Evolutionary conservation across 2,113 vertebrate species (phyloP), one percentile per base, ranked within the genome.

Genomic region (Pituophis catenifer): DNA sequence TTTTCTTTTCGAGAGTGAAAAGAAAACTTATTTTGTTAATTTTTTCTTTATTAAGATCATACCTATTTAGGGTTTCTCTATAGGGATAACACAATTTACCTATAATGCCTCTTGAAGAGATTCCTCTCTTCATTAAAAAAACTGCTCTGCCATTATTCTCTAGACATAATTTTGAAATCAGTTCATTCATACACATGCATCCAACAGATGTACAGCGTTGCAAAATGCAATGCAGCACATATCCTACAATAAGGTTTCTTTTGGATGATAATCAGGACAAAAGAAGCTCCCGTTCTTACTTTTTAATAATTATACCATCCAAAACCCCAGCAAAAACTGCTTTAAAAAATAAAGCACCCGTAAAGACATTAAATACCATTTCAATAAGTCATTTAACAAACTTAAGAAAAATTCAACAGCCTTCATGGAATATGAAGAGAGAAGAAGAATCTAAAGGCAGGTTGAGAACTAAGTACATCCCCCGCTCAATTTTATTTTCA

Each of bases 381-480:
- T 91, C 92, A 96, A 95, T 91, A 96, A 96, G 96, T 62, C 93
- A 96, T 94, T 85, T 95, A 97, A 95, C 94, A 97, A 85, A 93
- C 91, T 86, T 89, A 91, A 38, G 62, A 75, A 93, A 85, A 38
- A 70, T 94, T 91, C 57, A 89, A 90, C 59, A 92, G 65, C 90
- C 86, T 57, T 53, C 94, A 94, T 75, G 92, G 91, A 94, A 93
- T 87, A 91, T 92, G 62, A 94, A 94, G 94, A 90, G 90, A 88
- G 94, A 53, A 53, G 92, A 95, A 96, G 96, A 97, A 96, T 93
- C 94, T 95, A 96, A 95, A 98, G 97, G 94, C 94, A 96, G 97
- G 96, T 94, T 96, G 97, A 95, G 94, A 97, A 97, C 87, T 97
- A 96, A 95, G 95, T 98, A 98, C 97, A 93, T 94, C 94, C 94